phyloP scores from a whole-genome alignment of 2,888 invertebrate species.

The Acanthococcus lagerstroemiae region DNA sequence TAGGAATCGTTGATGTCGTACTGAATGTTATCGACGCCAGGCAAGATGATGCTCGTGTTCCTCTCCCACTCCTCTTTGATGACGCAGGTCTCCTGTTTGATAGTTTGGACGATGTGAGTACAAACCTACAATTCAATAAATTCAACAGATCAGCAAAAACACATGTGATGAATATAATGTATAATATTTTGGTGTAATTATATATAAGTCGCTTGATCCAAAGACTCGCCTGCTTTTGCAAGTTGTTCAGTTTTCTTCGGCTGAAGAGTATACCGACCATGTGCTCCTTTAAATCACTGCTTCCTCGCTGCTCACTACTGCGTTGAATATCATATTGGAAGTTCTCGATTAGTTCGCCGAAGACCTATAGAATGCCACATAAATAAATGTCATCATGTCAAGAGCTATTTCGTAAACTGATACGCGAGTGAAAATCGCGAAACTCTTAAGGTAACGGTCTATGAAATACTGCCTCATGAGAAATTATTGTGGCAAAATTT shows the following conservation, averaged over 20 bases:
- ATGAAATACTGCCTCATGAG: too few species aligned
- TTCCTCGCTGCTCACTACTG: constrained; percentile 37
- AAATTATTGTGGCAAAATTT: too few species aligned
- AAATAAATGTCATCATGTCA: neutral
- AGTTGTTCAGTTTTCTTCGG: constrained; percentile 79
- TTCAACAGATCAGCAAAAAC: too few species aligned
- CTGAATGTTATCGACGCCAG: constrained; percentile 29
- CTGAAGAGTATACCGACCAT: constrained; percentile 95
- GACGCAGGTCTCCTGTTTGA: constrained; percentile 74
- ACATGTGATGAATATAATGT: too few species aligned
- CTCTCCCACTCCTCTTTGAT: constrained; percentile 88
- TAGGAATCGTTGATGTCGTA: constrained; percentile 64
- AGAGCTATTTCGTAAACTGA: neutral
- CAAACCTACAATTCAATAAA: constrained; percentile 70
- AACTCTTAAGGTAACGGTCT: too few species aligned
- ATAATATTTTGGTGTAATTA: too few species aligned
- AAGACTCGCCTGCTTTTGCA: constrained; percentile 83
- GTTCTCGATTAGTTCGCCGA: constrained; percentile 75
- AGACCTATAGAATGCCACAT: constrained; percentile 55
- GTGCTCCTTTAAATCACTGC: constrained; percentile 77
- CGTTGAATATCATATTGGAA: constrained; percentile 44
- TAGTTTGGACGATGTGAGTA: constrained; percentile 80
- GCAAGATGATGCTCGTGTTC: constrained; percentile 32
- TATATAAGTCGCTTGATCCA: too few species aligned
- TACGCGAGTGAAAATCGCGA: neutral